A percentile compares a stretch with the other conserved stretches of the same genome.
Conservation (phyloP, 1,140 invertebrate genomes). For the Apis dorsata region DNA sequence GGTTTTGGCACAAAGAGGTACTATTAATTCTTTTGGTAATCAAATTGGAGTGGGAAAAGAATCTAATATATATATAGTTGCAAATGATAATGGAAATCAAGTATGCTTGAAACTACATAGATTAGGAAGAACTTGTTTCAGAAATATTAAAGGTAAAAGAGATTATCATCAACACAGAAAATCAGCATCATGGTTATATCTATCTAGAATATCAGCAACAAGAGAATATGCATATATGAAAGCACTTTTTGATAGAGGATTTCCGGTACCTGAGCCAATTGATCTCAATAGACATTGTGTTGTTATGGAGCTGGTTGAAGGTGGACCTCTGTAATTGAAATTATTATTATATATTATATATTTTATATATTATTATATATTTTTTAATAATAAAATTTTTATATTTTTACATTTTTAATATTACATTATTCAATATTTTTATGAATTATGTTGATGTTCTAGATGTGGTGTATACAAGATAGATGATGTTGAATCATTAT, state of each 20-base stretch:
- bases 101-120: slow-evolving; percentile 96
- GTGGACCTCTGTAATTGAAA: slow-evolving; percentile 84
- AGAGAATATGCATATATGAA: slow-evolving; percentile 99
- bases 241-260: slow-evolving; percentile 92
- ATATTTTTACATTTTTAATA: neutral
- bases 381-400: too few species aligned
- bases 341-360: neutral
- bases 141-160: slow-evolving; percentile 97
- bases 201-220: slow-evolving; percentile 97
- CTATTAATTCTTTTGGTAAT: slow-evolving; percentile 94
- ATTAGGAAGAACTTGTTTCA: slow-evolving; percentile 96
- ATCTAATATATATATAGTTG: slow-evolving; percentile 95
- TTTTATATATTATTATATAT: too few species aligned
- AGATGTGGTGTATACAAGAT: slow-evolving; percentile 92
- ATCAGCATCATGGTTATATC: slow-evolving; percentile 96
- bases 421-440: neutral
- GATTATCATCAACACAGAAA: slow-evolving; percentile 97
- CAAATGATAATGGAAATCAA: slow-evolving; percentile 86
- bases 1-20: slow-evolving; percentile 88
- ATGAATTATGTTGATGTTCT: slow-evolving; percentile 13
- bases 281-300: slow-evolving; percentile 98
- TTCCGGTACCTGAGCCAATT: slow-evolving; percentile 97
- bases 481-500: slow-evolving; percentile 88
- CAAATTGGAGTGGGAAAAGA: slow-evolving; percentile 99
- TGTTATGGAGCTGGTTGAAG: slow-evolving; percentile 95